Conservation (phyloP, 2,113 vertebrate species). For the Nerophis ophidion region DNA sequence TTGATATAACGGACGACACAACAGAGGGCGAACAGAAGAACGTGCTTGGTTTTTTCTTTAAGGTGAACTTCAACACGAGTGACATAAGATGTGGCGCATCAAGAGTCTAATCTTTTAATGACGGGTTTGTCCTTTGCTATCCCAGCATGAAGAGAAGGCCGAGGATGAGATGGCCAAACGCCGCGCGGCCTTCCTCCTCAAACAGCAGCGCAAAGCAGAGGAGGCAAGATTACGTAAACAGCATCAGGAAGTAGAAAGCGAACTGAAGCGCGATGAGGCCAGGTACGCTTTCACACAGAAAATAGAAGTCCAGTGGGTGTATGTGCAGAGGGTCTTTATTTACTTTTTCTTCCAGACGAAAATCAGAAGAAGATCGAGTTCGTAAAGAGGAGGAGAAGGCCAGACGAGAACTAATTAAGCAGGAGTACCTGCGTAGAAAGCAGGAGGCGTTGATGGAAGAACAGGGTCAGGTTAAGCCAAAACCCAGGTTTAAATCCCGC, state of each 20-base stretch:
- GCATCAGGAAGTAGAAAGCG: conserved; percentile 85
- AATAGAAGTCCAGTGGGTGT: too few relatives aligned
- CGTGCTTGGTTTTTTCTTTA: conserved; percentile 91
- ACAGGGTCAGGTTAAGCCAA: conserved; percentile 83
- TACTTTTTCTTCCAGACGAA: conserved; percentile 71
- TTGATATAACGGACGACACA: conserved; percentile 50
- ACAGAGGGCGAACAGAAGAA: conserved; percentile 81
- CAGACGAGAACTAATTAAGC: conserved; percentile 88
- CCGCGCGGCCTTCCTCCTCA: conserved; percentile 86
- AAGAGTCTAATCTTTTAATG: background rate
- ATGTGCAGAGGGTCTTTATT: too few relatives aligned
- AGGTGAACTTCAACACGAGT: conserved; percentile 68
- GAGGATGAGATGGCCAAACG: conserved; percentile 92
- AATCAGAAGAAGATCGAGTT: conserved; percentile 89
- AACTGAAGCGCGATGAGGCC: conserved; percentile 87
- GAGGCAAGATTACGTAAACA: conserved; percentile 83
- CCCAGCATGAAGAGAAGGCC: conserved; percentile 88
- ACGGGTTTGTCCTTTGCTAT: background rate
- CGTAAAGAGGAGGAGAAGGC: conserved; percentile 96
- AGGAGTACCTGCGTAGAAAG: conserved; percentile 88
- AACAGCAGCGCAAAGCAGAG: conserved; percentile 93
- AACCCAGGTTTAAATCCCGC: conserved; percentile 76
- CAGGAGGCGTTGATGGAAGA: conserved; percentile 88
- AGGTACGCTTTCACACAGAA: conserved; percentile 61
- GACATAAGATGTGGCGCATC: background rate